phyloP scores from a whole-genome alignment of 2,113 vertebrate species.

The Equus przewalskii region DNA sequence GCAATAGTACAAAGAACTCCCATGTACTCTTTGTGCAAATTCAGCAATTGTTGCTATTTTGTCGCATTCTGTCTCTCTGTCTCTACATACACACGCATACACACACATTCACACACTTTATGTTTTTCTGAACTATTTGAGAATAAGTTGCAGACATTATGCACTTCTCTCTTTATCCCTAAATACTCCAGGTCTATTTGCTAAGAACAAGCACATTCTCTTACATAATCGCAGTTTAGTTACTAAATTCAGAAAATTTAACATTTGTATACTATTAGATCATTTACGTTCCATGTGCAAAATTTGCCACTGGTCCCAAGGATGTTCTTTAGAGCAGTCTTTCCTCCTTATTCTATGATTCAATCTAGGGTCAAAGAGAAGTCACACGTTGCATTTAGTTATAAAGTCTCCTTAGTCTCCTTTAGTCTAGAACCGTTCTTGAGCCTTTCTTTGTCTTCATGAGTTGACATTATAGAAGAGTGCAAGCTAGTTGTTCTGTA shows the following conservation, averaged over 20 bases:
- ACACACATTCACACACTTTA: not conserved
- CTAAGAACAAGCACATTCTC: not conserved
- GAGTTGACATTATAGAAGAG: not conserved
- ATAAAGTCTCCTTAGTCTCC: not conserved
- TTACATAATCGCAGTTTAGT: not conserved
- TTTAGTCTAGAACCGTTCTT: not conserved
- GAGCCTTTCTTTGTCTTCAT: not conserved
- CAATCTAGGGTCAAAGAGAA: not conserved
- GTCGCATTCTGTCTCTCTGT: not conserved
- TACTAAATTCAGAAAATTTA: constrained; percentile 3
- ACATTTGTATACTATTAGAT: not conserved
- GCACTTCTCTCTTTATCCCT: not conserved
- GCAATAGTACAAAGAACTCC: not conserved
- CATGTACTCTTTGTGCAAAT: not conserved
- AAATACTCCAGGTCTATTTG: not conserved
- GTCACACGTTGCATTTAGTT: not conserved
- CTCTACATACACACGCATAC: not conserved
- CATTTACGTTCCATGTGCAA: not conserved
- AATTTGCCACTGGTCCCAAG: not conserved
- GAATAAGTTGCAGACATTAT: not conserved
- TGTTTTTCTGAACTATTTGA: not conserved
- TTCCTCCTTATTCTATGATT: not conserved
- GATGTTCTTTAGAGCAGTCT: not conserved
- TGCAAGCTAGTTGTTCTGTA: not conserved
- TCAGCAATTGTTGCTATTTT: not conserved